These are phyloP conservation scores for Caenorhabditis sp. DNA, from an alignment of 2,888 invertebrate species.

Conservation along the genomic window DNA sequence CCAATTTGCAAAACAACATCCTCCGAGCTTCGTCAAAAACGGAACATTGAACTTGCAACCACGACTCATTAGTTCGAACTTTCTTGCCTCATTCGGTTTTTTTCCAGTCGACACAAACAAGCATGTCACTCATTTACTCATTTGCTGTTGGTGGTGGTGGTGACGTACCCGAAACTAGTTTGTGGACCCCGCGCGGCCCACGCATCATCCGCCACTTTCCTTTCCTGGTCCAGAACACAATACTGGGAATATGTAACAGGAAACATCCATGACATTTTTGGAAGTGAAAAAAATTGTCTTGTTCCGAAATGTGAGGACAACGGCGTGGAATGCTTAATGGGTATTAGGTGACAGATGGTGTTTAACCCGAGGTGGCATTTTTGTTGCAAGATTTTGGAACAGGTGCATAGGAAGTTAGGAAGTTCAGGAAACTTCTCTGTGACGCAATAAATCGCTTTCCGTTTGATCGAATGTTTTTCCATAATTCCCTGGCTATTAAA, in stretches of 20 bases:
- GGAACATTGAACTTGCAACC: constrained; percentile 56
- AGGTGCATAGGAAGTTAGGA: no score
- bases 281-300: background rate
- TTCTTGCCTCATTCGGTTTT: constrained; percentile 33
- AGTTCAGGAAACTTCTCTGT: no score
- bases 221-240: constrained; percentile 37
- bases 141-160: constrained; percentile 38
- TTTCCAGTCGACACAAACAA: constrained; percentile 48
- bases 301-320: background rate
- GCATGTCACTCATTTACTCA: constrained; percentile 49
- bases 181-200: constrained; percentile 44
- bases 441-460: background rate
- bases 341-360: no score
- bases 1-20: constrained; percentile 12
- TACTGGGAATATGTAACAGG: constrained; percentile 17
- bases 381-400: no score
- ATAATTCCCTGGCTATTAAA: background rate
- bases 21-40: constrained; percentile 1
- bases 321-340: no score
- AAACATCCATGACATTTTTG: background rate
- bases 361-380: no score
- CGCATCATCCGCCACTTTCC: constrained; percentile 23
- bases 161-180: constrained; percentile 52
- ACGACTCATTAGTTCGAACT: constrained; percentile 54
- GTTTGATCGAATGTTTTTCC: background rate